Evolutionary conservation across 1,140 invertebrate species (phyloP).

Genomic region (Anastatus disparis): DNA sequence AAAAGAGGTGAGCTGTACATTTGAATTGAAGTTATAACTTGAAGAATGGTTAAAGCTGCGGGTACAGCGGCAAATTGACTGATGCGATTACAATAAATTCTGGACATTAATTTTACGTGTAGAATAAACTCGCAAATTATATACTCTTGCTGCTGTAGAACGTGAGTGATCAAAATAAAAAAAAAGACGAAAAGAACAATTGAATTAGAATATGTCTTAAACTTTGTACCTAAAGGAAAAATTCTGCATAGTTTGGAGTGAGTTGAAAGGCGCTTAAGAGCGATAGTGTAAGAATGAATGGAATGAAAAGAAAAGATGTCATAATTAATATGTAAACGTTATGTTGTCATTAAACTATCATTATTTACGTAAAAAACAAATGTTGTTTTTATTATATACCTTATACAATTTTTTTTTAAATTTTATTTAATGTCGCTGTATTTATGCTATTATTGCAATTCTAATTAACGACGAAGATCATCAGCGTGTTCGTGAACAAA

Average conservation of each 20-base stretch:
- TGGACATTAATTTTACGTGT: neutral
- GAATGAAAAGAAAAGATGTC: constrained; percentile 9
- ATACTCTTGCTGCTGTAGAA: neutral
- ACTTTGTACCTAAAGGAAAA: constrained; percentile 12
- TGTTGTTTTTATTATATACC: neutral
- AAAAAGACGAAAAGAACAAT: no score
- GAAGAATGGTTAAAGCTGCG: constrained; percentile 28
- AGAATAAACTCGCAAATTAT: constrained; percentile 3
- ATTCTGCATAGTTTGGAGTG: neutral
- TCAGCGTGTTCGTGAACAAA: no score
- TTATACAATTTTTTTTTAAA: no score
- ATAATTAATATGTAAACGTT: constrained; percentile 52
- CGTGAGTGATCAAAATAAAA: neutral
- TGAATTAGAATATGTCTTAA: neutral
- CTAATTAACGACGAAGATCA: no score
- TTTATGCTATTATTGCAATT: no score
- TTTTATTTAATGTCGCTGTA: no score
- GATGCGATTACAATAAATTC: constrained; percentile 6
- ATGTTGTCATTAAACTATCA: constrained; percentile 56
- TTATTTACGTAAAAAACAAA: constrained; percentile 51
- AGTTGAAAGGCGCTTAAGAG: constrained; percentile 19
- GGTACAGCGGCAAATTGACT: constrained; percentile 33
- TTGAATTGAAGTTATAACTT: neutral
- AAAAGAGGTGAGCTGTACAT: neutral
- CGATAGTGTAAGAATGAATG: constrained; percentile 20